These are phyloP conservation scores for Natrix natrix DNA, from an alignment of 2,797 vertebrate species.

Conservation along the genomic window DNA sequence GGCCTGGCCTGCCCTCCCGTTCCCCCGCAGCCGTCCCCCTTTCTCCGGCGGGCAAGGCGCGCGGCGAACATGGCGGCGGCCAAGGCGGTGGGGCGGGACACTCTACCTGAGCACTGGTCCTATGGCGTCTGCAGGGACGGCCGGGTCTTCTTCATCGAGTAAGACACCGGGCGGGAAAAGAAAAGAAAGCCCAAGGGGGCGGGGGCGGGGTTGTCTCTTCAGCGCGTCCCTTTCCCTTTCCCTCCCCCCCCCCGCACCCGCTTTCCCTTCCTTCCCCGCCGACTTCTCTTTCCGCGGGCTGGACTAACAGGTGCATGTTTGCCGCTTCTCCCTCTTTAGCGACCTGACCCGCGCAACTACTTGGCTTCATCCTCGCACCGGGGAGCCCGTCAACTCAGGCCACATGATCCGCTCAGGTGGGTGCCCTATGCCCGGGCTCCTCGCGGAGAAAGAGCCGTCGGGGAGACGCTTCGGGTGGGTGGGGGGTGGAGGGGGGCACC, in stretches of 20 bases:
- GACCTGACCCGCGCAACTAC: slow-evolving; percentile 86
- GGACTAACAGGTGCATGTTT: slow-evolving; percentile 88
- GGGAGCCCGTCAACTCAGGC: slow-evolving; percentile 96
- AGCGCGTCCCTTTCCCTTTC: neutral
- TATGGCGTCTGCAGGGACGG: slow-evolving; percentile 94
- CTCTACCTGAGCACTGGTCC: slow-evolving; percentile 92
- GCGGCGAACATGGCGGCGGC: slow-evolving; percentile 83
- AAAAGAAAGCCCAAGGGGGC: neutral
- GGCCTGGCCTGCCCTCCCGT: slow-evolving; percentile 2
- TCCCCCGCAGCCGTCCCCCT: slow-evolving; percentile 3
- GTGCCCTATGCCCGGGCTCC: slow-evolving; percentile 25
- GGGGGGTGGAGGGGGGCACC: no score
- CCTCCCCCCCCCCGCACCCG: no score
- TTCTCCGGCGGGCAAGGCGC: slow-evolving; percentile 44
- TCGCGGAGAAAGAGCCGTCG: neutral
- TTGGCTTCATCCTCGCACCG: slow-evolving; percentile 94
- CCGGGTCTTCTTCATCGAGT: slow-evolving; percentile 96
- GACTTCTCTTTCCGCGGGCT: slow-evolving; percentile 16
- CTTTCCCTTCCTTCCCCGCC: neutral
- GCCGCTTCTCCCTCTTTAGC: slow-evolving; percentile 70
- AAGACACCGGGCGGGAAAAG: slow-evolving; percentile 58
- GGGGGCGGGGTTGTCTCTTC: neutral
- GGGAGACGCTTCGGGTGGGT: neutral
- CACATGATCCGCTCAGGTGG: slow-evolving; percentile 98
- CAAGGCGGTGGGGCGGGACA: slow-evolving; percentile 87